phyloP scores from a whole-genome alignment of 2,888 invertebrate genomes.

The Leptogaster cylindrica region DNA sequence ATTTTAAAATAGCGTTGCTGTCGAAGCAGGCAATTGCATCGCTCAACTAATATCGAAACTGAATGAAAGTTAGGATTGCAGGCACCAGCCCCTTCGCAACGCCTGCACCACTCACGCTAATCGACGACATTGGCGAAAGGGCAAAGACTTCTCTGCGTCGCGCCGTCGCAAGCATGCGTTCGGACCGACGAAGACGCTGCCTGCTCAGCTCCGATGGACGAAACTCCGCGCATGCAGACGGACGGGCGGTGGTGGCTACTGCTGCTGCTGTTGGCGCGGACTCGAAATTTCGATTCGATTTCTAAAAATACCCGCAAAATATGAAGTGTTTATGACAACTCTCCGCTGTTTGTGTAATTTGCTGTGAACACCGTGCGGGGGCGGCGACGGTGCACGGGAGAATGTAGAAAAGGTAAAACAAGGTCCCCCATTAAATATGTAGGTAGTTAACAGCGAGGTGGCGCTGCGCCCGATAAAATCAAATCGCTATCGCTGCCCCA shows the following conservation, averaged over 20 bases:
- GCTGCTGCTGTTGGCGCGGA: no score
- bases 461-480: neutral
- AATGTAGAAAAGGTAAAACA: no score
- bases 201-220: neutral
- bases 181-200: conserved; percentile 3
- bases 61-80: conserved; percentile 28
- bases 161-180: no score
- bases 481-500: conserved; percentile 7
- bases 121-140: conserved; percentile 14
- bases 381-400: no score
- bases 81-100: neutral
- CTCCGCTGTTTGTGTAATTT: conserved; percentile 22
- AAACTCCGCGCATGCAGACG: neutral
- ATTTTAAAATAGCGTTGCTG: conserved; percentile 13
- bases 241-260: no score
- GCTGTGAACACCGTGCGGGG: no score
- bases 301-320: conserved; percentile 36
- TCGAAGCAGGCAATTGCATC: neutral
- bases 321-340: conserved; percentile 39
- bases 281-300: conserved; percentile 26
- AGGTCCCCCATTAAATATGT: no score
- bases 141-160: conserved; percentile 19
- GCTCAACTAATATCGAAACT: conserved; percentile 5
- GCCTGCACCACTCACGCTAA: conserved; percentile 2
- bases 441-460: neutral